phyloP scores from a whole-genome alignment of 2,113 vertebrate genomes.

The Cyrtonyx montezumae region DNA sequence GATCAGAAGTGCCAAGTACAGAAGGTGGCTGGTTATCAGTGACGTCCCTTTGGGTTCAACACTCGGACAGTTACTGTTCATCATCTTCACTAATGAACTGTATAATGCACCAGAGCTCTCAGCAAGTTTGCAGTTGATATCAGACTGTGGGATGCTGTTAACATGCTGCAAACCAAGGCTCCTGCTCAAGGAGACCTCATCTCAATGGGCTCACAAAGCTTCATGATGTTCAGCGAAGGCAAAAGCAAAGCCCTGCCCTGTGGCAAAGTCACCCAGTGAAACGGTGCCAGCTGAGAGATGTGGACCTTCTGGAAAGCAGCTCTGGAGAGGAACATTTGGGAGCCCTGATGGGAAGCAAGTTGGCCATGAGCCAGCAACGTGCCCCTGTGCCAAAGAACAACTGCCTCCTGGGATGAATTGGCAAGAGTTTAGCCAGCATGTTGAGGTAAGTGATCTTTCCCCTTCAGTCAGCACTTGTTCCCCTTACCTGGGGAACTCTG shows the following conservation, averaged over 20 bases:
- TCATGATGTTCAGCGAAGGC: neutral
- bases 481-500: fast-evolving
- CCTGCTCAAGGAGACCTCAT: neutral
- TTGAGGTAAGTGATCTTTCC: neutral
- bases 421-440: neutral
- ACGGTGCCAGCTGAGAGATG: neutral
- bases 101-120: neutral
- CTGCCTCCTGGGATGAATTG: neutral
- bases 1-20: neutral
- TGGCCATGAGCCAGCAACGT: neutral
- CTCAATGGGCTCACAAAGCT: neutral
- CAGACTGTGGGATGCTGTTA: neutral
- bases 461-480: neutral
- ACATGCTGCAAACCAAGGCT: neutral
- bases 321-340: neutral
- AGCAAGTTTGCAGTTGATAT: neutral
- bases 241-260: neutral
- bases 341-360: neutral
- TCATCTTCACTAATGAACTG: neutral
- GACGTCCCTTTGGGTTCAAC: neutral
- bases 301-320: neutral
- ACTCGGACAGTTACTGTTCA: neutral
- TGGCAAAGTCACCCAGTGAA: neutral
- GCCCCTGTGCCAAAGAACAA: neutral
- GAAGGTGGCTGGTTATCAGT: neutral